Conservation (phyloP, 2,113 vertebrate genomes). For the Platysteira castanea region DNA sequence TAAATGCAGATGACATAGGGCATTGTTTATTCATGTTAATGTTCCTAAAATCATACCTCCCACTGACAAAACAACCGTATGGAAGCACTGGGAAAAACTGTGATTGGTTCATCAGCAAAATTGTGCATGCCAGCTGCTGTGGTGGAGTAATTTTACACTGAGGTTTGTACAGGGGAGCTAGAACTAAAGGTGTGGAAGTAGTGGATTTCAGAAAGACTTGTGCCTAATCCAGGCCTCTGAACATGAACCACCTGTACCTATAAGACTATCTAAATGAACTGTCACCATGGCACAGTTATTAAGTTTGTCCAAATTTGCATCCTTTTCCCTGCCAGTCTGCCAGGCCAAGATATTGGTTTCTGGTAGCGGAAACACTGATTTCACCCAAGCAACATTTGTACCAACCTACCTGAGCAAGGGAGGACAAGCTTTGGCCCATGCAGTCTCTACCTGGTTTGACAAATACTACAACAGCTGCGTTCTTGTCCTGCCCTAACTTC, state of each 20-base stretch:
- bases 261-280: neutral
- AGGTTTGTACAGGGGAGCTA: neutral
- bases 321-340: neutral
- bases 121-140: neutral
- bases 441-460: neutral
- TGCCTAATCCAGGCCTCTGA: neutral
- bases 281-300: neutral
- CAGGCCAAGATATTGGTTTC: neutral
- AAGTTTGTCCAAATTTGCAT: neutral
- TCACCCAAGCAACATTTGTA: neutral
- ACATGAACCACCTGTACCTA: neutral
- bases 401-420: neutral
- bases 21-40: conserved; percentile 7
- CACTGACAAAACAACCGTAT: neutral
- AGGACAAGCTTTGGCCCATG: neutral
- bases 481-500: neutral
- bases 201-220: neutral
- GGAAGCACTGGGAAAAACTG: neutral
- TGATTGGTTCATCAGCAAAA: neutral
- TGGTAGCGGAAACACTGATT: neutral
- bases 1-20: neutral
- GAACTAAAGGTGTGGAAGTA: neutral
- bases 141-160: neutral
- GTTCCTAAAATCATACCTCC: neutral
- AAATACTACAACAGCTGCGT: neutral